A percentile compares a stretch with the other conserved stretches of the same genome.
Conservation (phyloP, 2,113 vertebrate genomes). For the Epinephelus cyanopodus region DNA sequence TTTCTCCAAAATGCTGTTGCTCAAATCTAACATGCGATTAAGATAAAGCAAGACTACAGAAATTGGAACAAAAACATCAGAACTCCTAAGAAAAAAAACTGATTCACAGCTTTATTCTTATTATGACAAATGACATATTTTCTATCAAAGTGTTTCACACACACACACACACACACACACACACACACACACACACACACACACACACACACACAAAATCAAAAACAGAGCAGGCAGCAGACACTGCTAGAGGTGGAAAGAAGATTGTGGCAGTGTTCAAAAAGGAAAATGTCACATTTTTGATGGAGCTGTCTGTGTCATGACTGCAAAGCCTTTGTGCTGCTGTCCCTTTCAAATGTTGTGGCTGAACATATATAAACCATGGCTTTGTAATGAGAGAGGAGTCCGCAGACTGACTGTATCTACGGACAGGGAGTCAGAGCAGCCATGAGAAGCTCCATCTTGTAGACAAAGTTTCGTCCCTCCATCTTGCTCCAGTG, state of each 20-base stretch:
- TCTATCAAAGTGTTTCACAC: not conserved
- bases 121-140: conserved; percentile 16
- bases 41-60: not conserved
- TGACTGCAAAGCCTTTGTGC: too few species aligned
- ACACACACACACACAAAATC: not conserved
- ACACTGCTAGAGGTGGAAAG: not conserved
- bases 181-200: too few species aligned
- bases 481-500: conserved; percentile 98
- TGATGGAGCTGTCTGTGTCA: not conserved
- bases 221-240: not conserved
- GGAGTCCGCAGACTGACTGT: not conserved
- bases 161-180: not conserved
- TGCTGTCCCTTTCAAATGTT: not conserved
- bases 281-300: not conserved
- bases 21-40: not conserved
- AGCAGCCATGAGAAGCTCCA: conserved; percentile 98
- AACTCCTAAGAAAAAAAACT: not conserved
- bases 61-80: too few species aligned
- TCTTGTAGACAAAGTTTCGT: conserved; percentile 98
- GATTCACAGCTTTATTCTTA: not conserved
- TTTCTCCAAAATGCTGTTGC: not conserved
- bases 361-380: not conserved
- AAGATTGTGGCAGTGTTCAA: not conserved
- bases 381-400: not conserved
- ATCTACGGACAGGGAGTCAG: conserved; percentile 88